Evolutionary conservation across 2,888 invertebrate genomes (phyloP), one percentile per base, ranked within the genome.

Genomic region (Melanotus villosus): DNA sequence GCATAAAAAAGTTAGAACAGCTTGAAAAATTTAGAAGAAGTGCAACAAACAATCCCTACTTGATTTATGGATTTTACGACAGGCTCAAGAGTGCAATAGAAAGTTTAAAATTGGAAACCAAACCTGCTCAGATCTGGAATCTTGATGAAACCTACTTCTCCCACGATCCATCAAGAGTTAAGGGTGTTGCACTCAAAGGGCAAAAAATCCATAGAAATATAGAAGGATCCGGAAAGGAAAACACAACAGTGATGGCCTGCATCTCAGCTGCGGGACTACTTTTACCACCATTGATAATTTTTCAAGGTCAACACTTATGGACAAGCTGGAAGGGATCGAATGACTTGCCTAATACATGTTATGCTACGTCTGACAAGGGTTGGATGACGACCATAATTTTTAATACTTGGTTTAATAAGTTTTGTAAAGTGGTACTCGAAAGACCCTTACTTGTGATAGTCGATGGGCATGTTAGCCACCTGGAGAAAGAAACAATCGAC

Each of bases 101-200:
- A n/a, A n/a, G n/a, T n/a, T n/a, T n/a, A n/a, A n/a, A n/a, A n/a
- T n/a, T n/a, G n/a, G 7, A n/a, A 50, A 26, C 50, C 0, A 68
- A 68, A 34, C 68, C 73, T 6, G 18, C n/a, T 0, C 68, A 58
- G 52, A 65, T 73, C 7, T 76, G 30, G 19, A 76, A 76, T 38
- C 66, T 72, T 21, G 77, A 77, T 41, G 73, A 77, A 63, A 74
- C 70, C 21, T 26, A 38, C 57, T 77, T 77, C 58, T 62, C 36
- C 23, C 56, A 34, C 14, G 73, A 76, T 50, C 76, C 76, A 32
- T 21, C 19, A 5, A 66, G 71, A 45, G 41, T 67, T 14, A 73
- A 75, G 65, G 67, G 62, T 5, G 58, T 77, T 21, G 68, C 68
- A 57, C 63, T 52, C 10, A 63, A 38, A 64, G 73, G 72, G 7